Base-by-base conservation (phyloP, 2,888 invertebrate species). In the Mesoligia furuncula region DNA sequence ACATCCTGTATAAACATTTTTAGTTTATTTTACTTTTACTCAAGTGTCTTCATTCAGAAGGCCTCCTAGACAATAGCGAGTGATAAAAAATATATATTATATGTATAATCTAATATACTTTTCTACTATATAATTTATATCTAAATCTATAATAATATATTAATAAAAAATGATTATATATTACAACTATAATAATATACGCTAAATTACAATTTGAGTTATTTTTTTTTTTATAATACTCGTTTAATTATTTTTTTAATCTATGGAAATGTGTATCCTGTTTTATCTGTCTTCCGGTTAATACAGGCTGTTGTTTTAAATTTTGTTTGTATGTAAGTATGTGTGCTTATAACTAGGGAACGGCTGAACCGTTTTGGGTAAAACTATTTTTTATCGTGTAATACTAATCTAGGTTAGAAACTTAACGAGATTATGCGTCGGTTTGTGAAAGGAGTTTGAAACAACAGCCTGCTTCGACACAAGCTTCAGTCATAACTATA, bases 241-340 rank as follows among this genome's bases (percentile, higher is more conserved):
- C 87, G 61, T 73, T 62, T 36, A 17, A 64, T 51, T 65, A 39
- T 51, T 75, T 76, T 80, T 87, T 87, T 83, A 80, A 75, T 84
- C 86, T 91, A 90, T 91, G 89, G 90, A 92, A 89, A 88, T 91
- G 90, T 88, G 81, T 54, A 68, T 85, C 77, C 77, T 84, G 84
- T 81, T 80, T 80, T 77, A 72, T 80, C 81, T 88, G 80, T 88
- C 85, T 87, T 83, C 76, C 66, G 65, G 70, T 59, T 57, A 36
- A 67, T 75, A 73, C 84, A 76, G 73, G 81, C 79, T 87, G 87
- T 87, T 86, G 86, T 86, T 77, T 84, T 77, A 73, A 54, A 67
- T 81, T 81, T 84, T 59, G 73, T 75, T 62, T 73, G 57, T 83
- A 11, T 74, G 51, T 80, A n/a, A n/a, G n/a, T n/a, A 11, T 73